Evolutionary conservation across 2,113 vertebrate species (phyloP).

Genomic region (Calonectris borealis): DNA sequence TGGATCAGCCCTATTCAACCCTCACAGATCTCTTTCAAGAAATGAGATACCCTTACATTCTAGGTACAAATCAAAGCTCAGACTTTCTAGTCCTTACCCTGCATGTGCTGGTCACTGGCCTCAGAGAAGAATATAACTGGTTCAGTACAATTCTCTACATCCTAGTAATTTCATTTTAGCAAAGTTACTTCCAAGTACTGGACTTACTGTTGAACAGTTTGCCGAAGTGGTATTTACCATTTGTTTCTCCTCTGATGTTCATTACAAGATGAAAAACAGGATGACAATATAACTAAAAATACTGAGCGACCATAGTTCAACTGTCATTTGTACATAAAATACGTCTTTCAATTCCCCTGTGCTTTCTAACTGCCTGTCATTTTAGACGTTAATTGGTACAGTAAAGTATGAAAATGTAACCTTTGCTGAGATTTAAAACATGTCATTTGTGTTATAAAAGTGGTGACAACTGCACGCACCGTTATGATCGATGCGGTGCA

Average conservation of each 20-base stretch:
- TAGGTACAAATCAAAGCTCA: background rate
- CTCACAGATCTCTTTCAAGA: background rate
- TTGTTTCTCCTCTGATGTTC: background rate
- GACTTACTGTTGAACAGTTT: background rate
- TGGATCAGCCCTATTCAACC: background rate
- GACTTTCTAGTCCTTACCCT: background rate
- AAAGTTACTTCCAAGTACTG: background rate
- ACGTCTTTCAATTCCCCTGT: background rate
- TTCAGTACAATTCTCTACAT: background rate
- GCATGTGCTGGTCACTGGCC: rapidly evolving
- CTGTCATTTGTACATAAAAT: background rate
- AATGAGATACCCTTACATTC: background rate
- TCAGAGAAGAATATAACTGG: background rate
- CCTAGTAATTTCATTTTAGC: background rate
- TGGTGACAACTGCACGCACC: background rate
- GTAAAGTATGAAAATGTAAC: background rate
- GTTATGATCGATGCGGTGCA: background rate
- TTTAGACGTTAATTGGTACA: conserved; percentile 36
- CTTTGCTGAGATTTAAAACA: background rate
- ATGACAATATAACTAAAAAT: background rate
- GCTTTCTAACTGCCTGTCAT: background rate
- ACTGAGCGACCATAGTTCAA: background rate
- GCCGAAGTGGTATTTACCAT: background rate
- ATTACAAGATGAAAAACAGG: background rate
- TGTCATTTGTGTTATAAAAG: background rate